Evolutionary conservation across 2,888 invertebrate species (phyloP).

Genomic region (Andrena camellia): DNA sequence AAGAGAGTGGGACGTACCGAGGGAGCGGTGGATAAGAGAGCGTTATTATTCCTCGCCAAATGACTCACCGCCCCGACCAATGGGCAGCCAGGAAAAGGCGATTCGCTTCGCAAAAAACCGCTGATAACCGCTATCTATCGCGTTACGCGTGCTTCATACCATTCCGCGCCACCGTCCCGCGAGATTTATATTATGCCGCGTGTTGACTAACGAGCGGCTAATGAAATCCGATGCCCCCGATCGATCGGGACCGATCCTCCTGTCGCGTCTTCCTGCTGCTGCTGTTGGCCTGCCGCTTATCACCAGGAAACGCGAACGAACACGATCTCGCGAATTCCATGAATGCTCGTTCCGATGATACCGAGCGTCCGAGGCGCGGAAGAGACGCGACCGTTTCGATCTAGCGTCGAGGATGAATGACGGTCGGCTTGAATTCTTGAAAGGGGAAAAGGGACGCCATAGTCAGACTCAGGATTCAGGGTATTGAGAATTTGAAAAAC

Average conservation of each 20-base stretch:
- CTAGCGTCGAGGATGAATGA: constrained; percentile 16
- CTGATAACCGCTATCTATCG: constrained; percentile 72
- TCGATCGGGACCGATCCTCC: constrained; percentile 54
- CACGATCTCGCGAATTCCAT: constrained; percentile 47
- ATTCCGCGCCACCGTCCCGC: constrained; percentile 23
- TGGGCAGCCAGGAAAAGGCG: constrained; percentile 53
- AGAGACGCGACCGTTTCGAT: not conserved
- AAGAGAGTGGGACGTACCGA: not conserved
- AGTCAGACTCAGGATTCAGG: not conserved
- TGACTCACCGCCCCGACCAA: constrained; percentile 71
- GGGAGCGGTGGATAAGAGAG: constrained; percentile 28
- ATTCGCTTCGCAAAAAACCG: constrained; percentile 64
- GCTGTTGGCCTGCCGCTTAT: constrained; percentile 30
- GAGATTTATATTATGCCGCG: constrained; percentile 64
- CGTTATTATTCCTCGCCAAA: constrained; percentile 71
- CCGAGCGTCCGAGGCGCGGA: constrained; percentile 11
- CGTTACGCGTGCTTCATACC: constrained; percentile 41
- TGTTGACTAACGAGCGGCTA: constrained; percentile 66
- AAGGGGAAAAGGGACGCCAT: not conserved
- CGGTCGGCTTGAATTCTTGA: not conserved
- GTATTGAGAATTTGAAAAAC: not conserved
- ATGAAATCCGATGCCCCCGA: constrained; percentile 75
- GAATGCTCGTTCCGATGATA: constrained; percentile 55
- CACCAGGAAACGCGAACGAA: constrained; percentile 44
- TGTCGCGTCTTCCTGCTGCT: constrained; percentile 27